Evolutionary conservation across 2,888 invertebrate genomes (phyloP).

Genomic region (Clanis bilineata): DNA sequence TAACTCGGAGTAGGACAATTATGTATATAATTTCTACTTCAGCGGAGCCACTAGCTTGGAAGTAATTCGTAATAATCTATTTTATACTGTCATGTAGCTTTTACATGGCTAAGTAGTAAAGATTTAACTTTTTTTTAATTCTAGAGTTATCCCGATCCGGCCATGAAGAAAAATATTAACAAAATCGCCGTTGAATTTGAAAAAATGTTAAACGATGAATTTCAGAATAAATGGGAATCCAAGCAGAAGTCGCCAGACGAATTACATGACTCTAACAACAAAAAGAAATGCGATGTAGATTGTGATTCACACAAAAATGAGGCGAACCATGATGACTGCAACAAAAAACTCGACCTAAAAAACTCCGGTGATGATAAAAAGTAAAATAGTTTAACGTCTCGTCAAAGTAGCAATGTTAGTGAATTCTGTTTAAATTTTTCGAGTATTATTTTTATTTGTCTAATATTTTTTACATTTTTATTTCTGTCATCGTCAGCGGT

Average conservation of each 20-base stretch:
- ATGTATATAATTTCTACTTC: too few relatives aligned
- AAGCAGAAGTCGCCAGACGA: slow-evolving; percentile 57
- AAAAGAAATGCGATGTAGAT: slow-evolving; percentile 53
- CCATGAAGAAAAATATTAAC: slow-evolving; percentile 71
- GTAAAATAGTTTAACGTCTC: slow-evolving; percentile 30
- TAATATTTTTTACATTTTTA: slow-evolving; percentile 53
- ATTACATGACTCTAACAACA: slow-evolving; percentile 37
- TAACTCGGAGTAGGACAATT: too few relatives aligned
- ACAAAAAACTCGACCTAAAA: slow-evolving; percentile 50
- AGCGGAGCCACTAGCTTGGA: too few relatives aligned
- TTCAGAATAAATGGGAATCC: slow-evolving; percentile 61
- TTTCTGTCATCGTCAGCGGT: slow-evolving; percentile 38
- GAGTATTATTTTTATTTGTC: slow-evolving; percentile 53
- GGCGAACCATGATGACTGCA: slow-evolving; percentile 47
- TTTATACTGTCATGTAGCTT: neutral
- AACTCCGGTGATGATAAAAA: slow-evolving; percentile 50
- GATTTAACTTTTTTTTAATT: neutral
- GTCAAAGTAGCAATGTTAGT: neutral
- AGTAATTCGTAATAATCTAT: slow-evolving; percentile 4
- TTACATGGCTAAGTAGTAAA: neutral
- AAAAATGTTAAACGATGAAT: slow-evolving; percentile 68
- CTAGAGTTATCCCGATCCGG: slow-evolving; percentile 67
- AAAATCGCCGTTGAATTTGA: slow-evolving; percentile 75
- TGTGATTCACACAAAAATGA: slow-evolving; percentile 42
- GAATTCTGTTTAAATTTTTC: slow-evolving; percentile 44